Evolutionary conservation across 2,113 vertebrate species (phyloP).

Genomic region (Dasypus novemcinctus): DNA sequence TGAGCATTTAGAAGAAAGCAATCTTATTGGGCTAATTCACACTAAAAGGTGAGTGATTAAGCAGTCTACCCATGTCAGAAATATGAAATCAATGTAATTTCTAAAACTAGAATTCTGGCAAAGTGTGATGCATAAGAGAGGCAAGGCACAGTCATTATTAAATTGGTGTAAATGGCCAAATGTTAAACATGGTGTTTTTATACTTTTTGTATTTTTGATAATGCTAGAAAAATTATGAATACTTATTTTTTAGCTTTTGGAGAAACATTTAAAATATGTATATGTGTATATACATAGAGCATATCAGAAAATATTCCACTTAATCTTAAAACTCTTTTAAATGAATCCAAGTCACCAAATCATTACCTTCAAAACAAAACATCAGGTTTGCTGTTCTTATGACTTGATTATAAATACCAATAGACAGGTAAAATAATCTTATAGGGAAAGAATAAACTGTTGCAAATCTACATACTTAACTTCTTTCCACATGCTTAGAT

Average conservation of each 20-base stretch:
- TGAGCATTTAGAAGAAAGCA: neutral
- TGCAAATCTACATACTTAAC: neutral
- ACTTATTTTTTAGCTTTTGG: slow-evolving; percentile 20
- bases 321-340: slow-evolving; percentile 14
- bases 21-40: neutral
- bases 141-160: neutral
- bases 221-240: neutral
- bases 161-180: neutral
- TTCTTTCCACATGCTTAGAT: neutral
- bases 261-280: neutral
- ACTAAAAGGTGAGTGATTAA: slow-evolving; percentile 21
- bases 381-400: neutral
- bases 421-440: neutral
- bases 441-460: neutral
- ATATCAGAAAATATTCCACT: neutral
- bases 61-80: neutral
- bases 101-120: neutral
- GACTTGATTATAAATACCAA: neutral
- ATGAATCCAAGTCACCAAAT: neutral
- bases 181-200: neutral
- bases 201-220: slow-evolving; percentile 4
- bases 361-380: neutral
- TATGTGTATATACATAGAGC: neutral
- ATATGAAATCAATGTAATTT: slow-evolving; percentile 1
- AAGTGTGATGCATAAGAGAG: neutral